phyloP scores from a whole-genome alignment of 2,113 vertebrate species.

The Mungos mungo region DNA sequence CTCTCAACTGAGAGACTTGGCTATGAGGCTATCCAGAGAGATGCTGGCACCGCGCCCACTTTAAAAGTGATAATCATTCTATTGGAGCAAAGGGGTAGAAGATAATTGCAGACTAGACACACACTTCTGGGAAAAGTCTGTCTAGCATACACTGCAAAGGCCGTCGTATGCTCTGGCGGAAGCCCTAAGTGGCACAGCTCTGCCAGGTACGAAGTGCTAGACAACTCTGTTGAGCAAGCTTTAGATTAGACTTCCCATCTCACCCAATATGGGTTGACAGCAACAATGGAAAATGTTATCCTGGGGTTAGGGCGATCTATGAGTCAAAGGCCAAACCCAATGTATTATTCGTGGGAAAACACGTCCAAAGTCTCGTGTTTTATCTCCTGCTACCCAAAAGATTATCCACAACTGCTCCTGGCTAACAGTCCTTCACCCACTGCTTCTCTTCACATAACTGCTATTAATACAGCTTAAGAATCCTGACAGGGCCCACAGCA shows the following conservation, averaged over 20 bases:
- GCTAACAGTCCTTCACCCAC: not conserved
- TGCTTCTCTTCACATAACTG: not conserved
- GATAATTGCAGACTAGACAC: not conserved
- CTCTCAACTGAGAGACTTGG: not conserved
- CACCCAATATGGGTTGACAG: not conserved
- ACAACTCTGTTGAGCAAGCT: not conserved
- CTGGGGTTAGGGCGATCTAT: not conserved
- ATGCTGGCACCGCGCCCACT: not conserved
- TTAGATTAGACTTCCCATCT: not conserved
- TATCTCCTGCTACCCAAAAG: not conserved
- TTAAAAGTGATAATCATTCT: not conserved
- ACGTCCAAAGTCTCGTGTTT: not conserved
- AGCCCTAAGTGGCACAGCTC: not conserved
- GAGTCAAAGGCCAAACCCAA: slow-evolving; percentile 36
- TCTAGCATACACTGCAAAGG: not conserved
- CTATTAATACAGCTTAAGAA: not conserved
- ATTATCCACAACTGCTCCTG: not conserved
- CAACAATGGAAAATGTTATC: not conserved
- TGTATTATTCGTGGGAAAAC: slow-evolving; percentile 41
- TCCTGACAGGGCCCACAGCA: not conserved
- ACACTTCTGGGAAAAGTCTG: not conserved
- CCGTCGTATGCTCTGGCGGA: not conserved
- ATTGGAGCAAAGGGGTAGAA: not conserved
- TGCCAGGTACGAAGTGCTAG: not conserved
- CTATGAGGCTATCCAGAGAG: not conserved